Base-by-base conservation (phyloP, 2,797 vertebrate species). In the Falco biarmicus region DNA sequence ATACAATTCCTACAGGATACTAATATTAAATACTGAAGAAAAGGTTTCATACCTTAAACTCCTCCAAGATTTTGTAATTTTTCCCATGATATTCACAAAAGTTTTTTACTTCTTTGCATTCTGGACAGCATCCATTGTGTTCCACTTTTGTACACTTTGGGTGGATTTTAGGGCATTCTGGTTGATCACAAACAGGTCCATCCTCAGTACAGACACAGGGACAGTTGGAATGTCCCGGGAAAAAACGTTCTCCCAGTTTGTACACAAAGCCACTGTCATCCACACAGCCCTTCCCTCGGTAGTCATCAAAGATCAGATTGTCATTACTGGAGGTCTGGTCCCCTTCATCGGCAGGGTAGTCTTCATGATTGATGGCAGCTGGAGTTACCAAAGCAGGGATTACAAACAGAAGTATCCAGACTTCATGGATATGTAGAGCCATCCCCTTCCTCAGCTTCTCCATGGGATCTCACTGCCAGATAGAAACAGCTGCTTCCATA, bases 61-160 rank as follows among this genome's bases (percentile, higher is more conserved):
- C 99, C 95, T 99, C 99, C 98, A 99, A 98, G 97, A 99, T 99
- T 98, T 99, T 99, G 97, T 99, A 99, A 77, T 98, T 99, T 98
- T 99, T 99, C 95, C 99, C 99, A 93, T 99, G 98, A 97, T 99
- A 99, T 98, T 99, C 99, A 98, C 99, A 99, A 98, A 99, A 99
- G 98, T 99, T 99, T 98, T 99, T 99, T 96, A 99, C 99, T 98
- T 99, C 99, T 97, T 99, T 99, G 98, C 99, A 99, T 97, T 99
- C 99, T 7, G 99, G 99, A 97, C 99, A 99, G 97, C 99, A 99
- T 41, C 99, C 99, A 93, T 99, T 99, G 98, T 99, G 99, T 97
- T 99, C 99, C 98, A 99, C 99, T 98, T 99, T 99, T 96, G 99
- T 99, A 98, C 99, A 99, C 98, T 99, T 99, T 65, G 99, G 99